Conservation (phyloP, 2,113 vertebrate species). For the Grantiella picta region DNA sequence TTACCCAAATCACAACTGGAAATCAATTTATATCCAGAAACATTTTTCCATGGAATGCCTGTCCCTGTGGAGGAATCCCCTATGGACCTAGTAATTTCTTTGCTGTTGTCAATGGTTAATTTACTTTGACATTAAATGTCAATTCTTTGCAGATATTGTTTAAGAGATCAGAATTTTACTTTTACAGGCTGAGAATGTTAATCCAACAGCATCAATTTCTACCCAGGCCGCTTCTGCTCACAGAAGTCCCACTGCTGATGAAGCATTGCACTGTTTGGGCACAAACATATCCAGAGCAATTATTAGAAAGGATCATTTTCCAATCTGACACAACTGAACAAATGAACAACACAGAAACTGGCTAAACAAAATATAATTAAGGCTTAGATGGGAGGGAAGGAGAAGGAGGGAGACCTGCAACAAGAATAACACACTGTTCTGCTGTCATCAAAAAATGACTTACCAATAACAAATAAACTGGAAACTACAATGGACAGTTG, state of each 20-base stretch:
- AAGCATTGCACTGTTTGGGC: background rate
- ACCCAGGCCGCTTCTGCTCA: background rate
- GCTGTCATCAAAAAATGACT: background rate
- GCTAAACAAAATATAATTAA: background rate
- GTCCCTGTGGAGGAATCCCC: background rate
- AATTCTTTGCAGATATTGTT: background rate
- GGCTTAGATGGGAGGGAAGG: background rate
- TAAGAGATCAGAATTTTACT: background rate
- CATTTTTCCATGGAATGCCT: background rate
- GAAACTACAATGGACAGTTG: background rate
- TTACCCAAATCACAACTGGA: background rate
- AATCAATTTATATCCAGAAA: background rate
- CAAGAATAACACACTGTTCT: background rate
- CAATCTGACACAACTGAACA: background rate
- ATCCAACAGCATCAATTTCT: background rate
- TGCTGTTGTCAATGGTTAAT: background rate
- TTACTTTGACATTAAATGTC: background rate
- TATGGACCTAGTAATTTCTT: background rate
- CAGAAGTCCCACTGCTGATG: rapidly evolving
- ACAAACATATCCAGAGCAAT: background rate
- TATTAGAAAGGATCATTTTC: background rate
- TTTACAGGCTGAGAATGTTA: background rate
- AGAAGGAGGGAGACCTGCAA: background rate
- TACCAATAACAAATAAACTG: background rate
- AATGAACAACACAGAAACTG: background rate